Percentiles rank a stretch among this genome's conserved stretches.
Conservation (phyloP, 2,113 vertebrate genomes). For the Mesitornis unicolor region DNA sequence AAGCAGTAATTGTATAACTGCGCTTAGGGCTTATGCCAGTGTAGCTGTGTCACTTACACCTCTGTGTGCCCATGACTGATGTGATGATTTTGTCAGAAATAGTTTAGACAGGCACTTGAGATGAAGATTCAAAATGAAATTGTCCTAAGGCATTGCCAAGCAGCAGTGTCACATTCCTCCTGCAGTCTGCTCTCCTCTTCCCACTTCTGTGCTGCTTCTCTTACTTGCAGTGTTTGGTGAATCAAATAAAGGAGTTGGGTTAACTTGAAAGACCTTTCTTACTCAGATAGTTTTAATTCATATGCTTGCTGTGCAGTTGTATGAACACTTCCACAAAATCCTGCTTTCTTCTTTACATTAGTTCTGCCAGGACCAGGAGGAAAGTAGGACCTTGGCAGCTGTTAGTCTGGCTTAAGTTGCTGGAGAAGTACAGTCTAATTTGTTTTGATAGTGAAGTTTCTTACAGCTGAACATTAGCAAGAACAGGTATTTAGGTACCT, state of each 20-base stretch:
- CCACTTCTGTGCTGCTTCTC: neutral
- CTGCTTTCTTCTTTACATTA: neutral
- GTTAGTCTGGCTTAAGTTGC: neutral
- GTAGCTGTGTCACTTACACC: neutral
- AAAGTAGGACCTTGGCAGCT: neutral
- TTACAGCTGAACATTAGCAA: neutral
- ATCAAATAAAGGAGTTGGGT: neutral
- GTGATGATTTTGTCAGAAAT: neutral
- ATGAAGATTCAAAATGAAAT: neutral
- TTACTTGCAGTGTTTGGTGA: neutral
- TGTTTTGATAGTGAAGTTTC: neutral
- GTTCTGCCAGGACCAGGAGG: neutral
- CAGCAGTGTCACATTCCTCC: neutral
- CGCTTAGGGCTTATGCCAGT: neutral
- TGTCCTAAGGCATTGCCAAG: neutral
- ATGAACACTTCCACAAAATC: neutral
- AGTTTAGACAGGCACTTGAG: neutral
- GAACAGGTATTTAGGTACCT: neutral
- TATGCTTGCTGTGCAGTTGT: neutral
- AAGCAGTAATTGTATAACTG: neutral
- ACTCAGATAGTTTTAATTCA: neutral
- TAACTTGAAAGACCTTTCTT: neutral
- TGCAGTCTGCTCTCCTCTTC: neutral
- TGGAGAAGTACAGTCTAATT: accelerated
- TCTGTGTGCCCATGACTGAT: accelerated